Base-by-base conservation (phyloP, 2,113 vertebrate genomes). In the Ursus arctos region DNA sequence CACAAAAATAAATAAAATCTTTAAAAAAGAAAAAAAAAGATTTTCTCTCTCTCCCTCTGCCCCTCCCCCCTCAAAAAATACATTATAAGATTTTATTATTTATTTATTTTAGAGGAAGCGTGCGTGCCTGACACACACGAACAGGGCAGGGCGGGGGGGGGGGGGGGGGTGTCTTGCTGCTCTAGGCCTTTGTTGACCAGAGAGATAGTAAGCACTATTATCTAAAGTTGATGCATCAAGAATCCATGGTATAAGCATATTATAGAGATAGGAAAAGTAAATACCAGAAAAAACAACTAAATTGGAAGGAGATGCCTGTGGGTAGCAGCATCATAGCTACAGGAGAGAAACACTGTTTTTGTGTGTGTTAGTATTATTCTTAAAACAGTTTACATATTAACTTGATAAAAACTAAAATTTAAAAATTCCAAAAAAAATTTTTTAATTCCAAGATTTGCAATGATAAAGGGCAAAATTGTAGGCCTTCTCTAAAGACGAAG, bases 361-460 rank as follows among this genome's bases (percentile, higher is more conserved):
- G 14, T 51, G n/a, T 49, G 47, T 40, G 33, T 85, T 85, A 80
- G 57, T 63, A 40, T 67, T 89, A 51, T 92, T 88, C 79, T 76
- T 74, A 43, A 76, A 82, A 74, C 33, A 40, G 15, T 80, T 61
- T 93, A 59, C 11, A 43, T 53, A 76, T 74, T 84, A 89, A 83
- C 31, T 80, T 93, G 18, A 57, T 72, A 36, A 88, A 96, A 88
- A 95, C 69, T 77, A 88, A 91, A 85, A 67, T 57, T 71, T 76
- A 76, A 87, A 87, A 80, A 81, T 65, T 71, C 69, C 19, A 36
- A 36, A 16, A 14, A 36, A 71, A 36, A 10, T 6, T 72, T 72
- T 74, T 16, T 28, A 69, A 49, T 51, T 84, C 31, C 82, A 77
- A 63, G 21, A 83, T 77, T 63, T 65, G 19, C 79, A 33, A 16